Base-by-base conservation (phyloP, 2,888 invertebrate species). In the Nezara viridula region DNA sequence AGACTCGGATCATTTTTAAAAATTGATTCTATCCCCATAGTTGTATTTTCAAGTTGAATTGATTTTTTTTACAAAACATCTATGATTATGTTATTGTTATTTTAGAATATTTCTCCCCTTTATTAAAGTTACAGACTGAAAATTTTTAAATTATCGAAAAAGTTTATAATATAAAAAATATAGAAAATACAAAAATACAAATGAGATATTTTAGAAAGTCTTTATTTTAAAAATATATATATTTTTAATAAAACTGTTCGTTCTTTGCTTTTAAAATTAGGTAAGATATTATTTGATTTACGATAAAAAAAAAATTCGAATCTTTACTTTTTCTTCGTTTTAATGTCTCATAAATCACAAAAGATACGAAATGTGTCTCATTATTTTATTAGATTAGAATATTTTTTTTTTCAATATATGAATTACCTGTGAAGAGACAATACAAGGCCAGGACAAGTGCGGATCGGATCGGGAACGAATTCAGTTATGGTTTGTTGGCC, bases 391-490 rank as follows among this genome's bases (percentile, higher is more conserved):
- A 66, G 66, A 32, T 66, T 66, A 66, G 66, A 66, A 32, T 27
- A 32, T 4, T 32, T 66, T 4, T 9, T 66, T 66, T 32, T 66
- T 1, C 32, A 37, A 66, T 32, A 66, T 66, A 66, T 66, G 24
- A 81, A 44, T 81, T n/a, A 81, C 81, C 81, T 81, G 81, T 81
- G 81, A 81, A 81, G 44, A 81, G 81, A 81, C 81, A 81, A 81
- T 81, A 81, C 81, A 81, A 81, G 81, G 81, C 66, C 81, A 81
- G 81, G 81, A 81, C 40, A 40, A 77, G 77, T 19, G 37, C 16
- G 37, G 77, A 40, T 77, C 21, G 77, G 37, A 44, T 81, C 2
- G 10, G 40, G 44, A 81, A 4, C 24, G 81, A n/a, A 44, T 81
- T 81, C 3, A 44, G 7, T 81, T 81, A 44, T 44, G 19, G 40